These are phyloP conservation scores for Odontophorus gujanensis DNA, from an alignment of 2,113 vertebrate genomes.

Conservation along the genomic window DNA sequence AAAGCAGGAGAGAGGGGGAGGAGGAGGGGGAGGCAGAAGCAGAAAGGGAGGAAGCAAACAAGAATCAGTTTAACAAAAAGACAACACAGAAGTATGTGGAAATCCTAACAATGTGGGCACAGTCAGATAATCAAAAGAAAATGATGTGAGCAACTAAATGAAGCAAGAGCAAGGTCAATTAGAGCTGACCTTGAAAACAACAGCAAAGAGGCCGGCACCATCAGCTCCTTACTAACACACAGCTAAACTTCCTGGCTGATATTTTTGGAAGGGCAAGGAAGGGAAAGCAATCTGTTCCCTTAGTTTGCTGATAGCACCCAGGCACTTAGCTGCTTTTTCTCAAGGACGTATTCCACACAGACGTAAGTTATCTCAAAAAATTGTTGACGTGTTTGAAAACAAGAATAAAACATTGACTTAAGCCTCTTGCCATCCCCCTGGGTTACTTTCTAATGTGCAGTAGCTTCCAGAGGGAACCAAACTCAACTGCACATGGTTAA, in stretches of 20 bases:
- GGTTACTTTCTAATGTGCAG: background rate
- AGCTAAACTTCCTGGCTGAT: slow-evolving; percentile 29
- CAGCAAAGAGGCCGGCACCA: background rate
- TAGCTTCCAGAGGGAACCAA: background rate
- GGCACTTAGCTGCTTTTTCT: slow-evolving; percentile 26
- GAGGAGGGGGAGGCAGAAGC: background rate
- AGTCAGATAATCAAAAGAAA: background rate
- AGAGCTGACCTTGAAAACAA: slow-evolving; percentile 5
- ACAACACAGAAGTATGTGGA: rapidly evolving
- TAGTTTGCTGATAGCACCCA: background rate
- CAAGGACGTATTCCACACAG: background rate
- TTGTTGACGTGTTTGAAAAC: slow-evolving; percentile 25
- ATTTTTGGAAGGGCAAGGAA: slow-evolving; percentile 1
- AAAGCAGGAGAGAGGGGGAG: background rate
- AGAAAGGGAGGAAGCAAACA: background rate
- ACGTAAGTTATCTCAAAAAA: background rate
- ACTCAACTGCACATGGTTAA: background rate
- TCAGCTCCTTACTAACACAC: rapidly evolving
- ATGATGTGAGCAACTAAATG: background rate
- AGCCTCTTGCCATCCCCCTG: background rate
- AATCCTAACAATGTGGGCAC: background rate
- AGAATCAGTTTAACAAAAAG: background rate
- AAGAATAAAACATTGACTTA: background rate
- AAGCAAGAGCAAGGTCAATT: background rate
- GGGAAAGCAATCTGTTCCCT: background rate